Evolutionary conservation across 2,888 invertebrate genomes (phyloP), one percentile per base, ranked within the genome.

Genomic region (Girardia tigrina): DNA sequence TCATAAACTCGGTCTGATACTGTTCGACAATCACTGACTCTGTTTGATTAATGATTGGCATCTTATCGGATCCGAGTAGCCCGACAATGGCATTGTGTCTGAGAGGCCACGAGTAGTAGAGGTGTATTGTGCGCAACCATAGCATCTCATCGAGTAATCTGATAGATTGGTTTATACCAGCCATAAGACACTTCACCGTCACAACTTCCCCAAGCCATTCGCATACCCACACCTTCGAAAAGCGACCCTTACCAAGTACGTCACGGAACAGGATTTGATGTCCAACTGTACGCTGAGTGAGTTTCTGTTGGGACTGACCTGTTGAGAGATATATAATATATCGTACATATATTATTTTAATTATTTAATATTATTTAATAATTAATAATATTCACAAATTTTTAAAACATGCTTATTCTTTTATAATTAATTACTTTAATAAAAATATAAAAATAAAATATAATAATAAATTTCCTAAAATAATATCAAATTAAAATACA

Each of bases 141-240:
- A 29, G 36, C 12, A 36, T 1, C 16, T 73, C 73, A 29, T 42
- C 73, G 56, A 56, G 56, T 12, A 56, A 20, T 56, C 23, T 56
- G 6, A 56, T 23, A n/a, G n/a, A n/a, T n/a, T n/a, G n/a, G 23
- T 56, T 56, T 20, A 6, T 56, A n/a, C n/a, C 23, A 4, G 20
- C 56, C 6, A n/a, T 56, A 6, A 56, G n/a, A n/a, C 56, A 56
- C n/a, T 56, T 56, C 4, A 56, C 56, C 2, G 56, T 56, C 4
- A 56, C 56, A n/a, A 56, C 23, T 23, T 56, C 56, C 23, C 56
- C 56, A 4, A 56, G 56, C 56, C 56, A 74, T 70, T 74, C 28
- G 6, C 74, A 56, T 4, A n/a, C 56, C 74, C 74, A 74, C 26
- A 74, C 28, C 26, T 74, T 56, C 26, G 56, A 36, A 74, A 69